phyloP scores from a whole-genome alignment of 1,140 invertebrate genomes.

The Meloidogyne exigua region DNA sequence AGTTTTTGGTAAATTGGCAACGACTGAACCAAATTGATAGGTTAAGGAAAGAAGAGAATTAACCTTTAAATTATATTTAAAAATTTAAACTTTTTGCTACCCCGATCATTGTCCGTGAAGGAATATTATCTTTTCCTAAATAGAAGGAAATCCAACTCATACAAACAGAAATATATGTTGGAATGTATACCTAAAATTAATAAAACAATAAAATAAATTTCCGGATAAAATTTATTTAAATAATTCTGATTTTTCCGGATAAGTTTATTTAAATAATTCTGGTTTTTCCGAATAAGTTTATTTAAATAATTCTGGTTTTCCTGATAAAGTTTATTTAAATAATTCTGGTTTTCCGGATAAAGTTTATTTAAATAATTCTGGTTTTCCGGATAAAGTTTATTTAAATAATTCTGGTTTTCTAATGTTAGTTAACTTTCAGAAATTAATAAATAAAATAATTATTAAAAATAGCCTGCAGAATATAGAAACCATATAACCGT shows the following conservation, averaged over 20 bases:
- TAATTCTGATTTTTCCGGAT: neutral
- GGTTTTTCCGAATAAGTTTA: neutral
- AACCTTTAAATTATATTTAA: slow-evolving; percentile 35
- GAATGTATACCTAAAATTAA: slow-evolving; percentile 53
- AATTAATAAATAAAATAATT: neutral
- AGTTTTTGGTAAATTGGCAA: slow-evolving; percentile 62
- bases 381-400: too few relatives aligned
- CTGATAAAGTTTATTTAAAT: too few relatives aligned
- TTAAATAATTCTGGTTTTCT: neutral
- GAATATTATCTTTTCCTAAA: slow-evolving; percentile 57
- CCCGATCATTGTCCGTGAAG: slow-evolving; percentile 62
- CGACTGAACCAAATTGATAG: slow-evolving; percentile 61
- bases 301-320: too few relatives aligned
- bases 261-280: neutral
- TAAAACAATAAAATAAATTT: neutral
- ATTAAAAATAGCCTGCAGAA: slow-evolving; percentile 33
- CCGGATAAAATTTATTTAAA: neutral
- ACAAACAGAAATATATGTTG: slow-evolving; percentile 62
- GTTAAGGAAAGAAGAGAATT: slow-evolving; percentile 47
- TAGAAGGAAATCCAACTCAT: slow-evolving; percentile 64
- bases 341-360: too few relatives aligned
- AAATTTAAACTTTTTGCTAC: slow-evolving; percentile 44
- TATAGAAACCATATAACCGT: slow-evolving; percentile 46
- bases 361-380: too few relatives aligned
- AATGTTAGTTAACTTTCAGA: neutral